phyloP scores from a whole-genome alignment of 2,888 invertebrate genomes.

The Drosophila kuntzei region DNA sequence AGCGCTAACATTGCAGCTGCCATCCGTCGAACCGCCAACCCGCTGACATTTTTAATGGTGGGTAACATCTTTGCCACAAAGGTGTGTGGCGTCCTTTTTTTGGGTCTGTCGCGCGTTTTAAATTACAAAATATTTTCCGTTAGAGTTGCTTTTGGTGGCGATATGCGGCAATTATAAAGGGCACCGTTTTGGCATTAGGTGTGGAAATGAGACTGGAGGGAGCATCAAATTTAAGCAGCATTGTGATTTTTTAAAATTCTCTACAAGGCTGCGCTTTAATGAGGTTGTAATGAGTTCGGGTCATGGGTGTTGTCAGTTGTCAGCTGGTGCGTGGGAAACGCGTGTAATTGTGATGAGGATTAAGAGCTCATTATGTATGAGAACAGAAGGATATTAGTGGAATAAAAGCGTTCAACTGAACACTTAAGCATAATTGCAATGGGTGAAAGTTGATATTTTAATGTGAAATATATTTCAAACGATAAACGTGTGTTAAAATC shows the following conservation, averaged over 20 bases:
- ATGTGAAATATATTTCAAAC: not conserved
- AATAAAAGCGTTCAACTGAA: conserved; percentile 32
- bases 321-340: conserved; percentile 23
- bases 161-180: conserved; percentile 67
- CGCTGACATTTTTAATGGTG: conserved; percentile 15
- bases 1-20: conserved; percentile 59
- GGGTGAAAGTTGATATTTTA: conserved; percentile 3
- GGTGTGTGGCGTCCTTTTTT: conserved; percentile 50
- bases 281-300: conserved; percentile 47
- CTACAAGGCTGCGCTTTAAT: conserved; percentile 34
- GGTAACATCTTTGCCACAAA: conserved; percentile 55
- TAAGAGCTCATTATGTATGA: conserved; percentile 48
- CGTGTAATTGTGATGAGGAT: conserved; percentile 47
- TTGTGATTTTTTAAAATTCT: conserved; percentile 13
- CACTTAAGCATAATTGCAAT: conserved; percentile 31
- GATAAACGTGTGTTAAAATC: not conserved
- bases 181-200: conserved; percentile 14
- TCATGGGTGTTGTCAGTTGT: conserved; percentile 29
- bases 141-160: conserved; percentile 48
- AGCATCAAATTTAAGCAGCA: conserved; percentile 30
- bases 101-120: conserved; percentile 46
- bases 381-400: conserved; percentile 31
- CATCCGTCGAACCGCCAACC: not conserved
- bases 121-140: conserved; percentile 75
- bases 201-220: not conserved